Evolutionary conservation across 1,140 invertebrate species (phyloP).

Genomic region (Drosophila simulans): DNA sequence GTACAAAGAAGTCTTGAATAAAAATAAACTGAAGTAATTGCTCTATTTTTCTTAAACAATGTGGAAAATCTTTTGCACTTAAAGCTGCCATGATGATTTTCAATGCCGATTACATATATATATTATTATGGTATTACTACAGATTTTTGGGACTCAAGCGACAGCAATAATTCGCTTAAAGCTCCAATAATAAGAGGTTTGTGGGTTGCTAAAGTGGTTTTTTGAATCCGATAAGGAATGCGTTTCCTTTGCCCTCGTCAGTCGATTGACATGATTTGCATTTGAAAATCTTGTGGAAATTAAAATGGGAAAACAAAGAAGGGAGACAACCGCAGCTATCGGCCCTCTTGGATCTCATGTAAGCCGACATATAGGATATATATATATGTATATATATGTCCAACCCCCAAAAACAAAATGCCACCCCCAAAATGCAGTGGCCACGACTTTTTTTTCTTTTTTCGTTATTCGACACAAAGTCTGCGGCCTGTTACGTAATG

Average conservation of each 20-base stretch:
- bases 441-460: conserved; percentile 7
- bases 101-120: background rate
- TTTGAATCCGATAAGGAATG: conserved; percentile 26
- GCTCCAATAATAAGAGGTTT: background rate
- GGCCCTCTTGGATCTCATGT: conserved; percentile 40
- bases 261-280: conserved; percentile 62
- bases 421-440: conserved; percentile 27
- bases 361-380: conserved; percentile 28
- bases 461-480: conserved; percentile 71
- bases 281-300: conserved; percentile 64
- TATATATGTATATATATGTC: conserved; percentile 9
- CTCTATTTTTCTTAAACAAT: too few species aligned
- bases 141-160: background rate
- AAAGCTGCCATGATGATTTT: background rate
- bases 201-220: conserved; percentile 12
- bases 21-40: background rate
- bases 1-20: background rate
- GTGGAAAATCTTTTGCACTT: too few species aligned
- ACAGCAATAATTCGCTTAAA: conserved; percentile 13
- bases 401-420: conserved; percentile 4
- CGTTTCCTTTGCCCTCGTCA: conserved; percentile 1
- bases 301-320: conserved; percentile 58
- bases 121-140: too few species aligned
- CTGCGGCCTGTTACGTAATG: conserved; percentile 80
- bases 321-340: conserved; percentile 50